Evolutionary conservation across 2,797 vertebrate species (phyloP), one percentile per base, ranked within the genome.

Genomic region (Cichlasoma orientale): DNA sequence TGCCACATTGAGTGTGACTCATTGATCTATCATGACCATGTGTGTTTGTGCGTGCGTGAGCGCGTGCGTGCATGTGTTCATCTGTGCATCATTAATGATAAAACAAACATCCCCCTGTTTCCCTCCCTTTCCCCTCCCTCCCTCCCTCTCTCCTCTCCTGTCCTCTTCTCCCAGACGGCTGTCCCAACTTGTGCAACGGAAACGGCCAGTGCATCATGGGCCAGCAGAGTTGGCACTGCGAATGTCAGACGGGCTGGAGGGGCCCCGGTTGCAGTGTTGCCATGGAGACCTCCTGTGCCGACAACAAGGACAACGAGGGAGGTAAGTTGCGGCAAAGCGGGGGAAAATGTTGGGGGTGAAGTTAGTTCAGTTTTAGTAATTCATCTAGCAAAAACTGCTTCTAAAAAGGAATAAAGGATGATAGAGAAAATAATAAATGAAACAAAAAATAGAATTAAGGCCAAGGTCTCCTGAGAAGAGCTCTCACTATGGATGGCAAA

Each of bases 271-370:
- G 98, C 97, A 99, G 95, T 73, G 98, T 99, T 89, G 97, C 98
- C 94, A 99, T 99, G 98, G 98, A 99, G 94, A 99, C 98, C 44
- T 97, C 98, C 93, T 99, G 98, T 19, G 97, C 98, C 14, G 98
- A 99, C 96, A 97, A 95, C 96, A 99, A 99, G 96, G 98, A 99
- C 95, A 99, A 99, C 73, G 98, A 99, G 96, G 98, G 98, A 98
- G 98, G 98, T 99, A 82, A 93, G 78, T n/a, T 81, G 18, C 56
- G 71, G 57, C 33, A 41, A 29, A 38, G 61, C 6, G 2, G 69
- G 54, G 50, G 27, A 47, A 47, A 6, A 18, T 11, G 47, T 52
- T 72, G 44, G 55, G 31, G 54, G 27, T 21, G 2, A 18, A 72
- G 31, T 31, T 54, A 68, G 75, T 69, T 61, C 31, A 66, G 71